These are phyloP conservation scores for Drosophila guanche DNA, from an alignment of 1,140 invertebrate genomes.

Conservation along the genomic window DNA sequence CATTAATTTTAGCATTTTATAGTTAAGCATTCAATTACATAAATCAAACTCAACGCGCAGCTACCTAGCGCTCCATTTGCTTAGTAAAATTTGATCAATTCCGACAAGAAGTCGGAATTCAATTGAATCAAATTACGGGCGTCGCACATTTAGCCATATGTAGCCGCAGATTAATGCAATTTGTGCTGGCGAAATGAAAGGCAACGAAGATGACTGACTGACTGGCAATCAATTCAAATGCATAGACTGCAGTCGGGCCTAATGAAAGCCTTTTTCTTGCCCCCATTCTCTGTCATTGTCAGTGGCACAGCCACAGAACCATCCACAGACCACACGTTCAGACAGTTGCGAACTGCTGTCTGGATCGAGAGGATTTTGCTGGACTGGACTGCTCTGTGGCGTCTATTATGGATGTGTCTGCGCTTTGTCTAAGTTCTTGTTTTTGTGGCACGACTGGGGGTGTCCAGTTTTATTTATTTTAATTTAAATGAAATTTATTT, in stretches of 20 bases:
- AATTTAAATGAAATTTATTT: slow-evolving; percentile 82
- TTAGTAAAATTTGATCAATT: background rate
- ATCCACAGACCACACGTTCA: background rate
- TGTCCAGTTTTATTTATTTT: slow-evolving; percentile 75
- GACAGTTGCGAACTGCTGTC: slow-evolving; percentile 33
- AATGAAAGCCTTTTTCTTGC: slow-evolving; percentile 37
- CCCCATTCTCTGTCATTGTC: background rate
- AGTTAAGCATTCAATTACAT: no score
- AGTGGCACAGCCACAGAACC: no score
- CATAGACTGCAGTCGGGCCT: slow-evolving; percentile 51
- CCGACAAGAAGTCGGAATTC: background rate
- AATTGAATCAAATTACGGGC: slow-evolving; percentile 21
- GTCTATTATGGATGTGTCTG: slow-evolving; percentile 52
- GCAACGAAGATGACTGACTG: slow-evolving; percentile 44
- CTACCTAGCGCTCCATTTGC: no score
- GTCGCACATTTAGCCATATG: slow-evolving; percentile 18
- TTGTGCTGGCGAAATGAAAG: slow-evolving; percentile 52
- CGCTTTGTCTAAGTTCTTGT: slow-evolving; percentile 70
- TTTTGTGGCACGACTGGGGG: slow-evolving; percentile 35
- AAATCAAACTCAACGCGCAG: no score
- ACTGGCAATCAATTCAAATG: slow-evolving; percentile 76
- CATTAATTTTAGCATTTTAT: no score
- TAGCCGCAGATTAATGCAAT: slow-evolving; percentile 56
- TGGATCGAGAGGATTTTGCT: background rate
- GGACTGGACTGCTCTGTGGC: background rate